Conservation (phyloP, 2,113 vertebrate genomes). For the Chascanopsetta lugubris region DNA sequence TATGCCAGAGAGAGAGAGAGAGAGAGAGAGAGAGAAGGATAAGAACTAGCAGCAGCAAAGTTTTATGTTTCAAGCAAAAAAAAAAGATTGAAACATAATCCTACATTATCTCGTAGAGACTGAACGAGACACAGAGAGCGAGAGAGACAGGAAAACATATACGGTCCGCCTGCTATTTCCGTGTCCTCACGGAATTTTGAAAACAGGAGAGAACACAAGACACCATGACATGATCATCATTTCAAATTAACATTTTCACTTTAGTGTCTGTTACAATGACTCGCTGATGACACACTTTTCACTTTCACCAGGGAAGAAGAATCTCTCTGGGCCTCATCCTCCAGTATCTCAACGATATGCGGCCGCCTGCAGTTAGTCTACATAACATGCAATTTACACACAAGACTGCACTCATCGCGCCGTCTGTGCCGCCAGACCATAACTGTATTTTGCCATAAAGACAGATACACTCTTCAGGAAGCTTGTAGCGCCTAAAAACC, state of each 20-base stretch:
- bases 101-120: conserved; percentile 69
- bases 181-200: conserved; percentile 47
- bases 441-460: conserved; percentile 59
- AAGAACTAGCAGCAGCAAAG: conserved; percentile 62
- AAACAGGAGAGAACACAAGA: conserved; percentile 41
- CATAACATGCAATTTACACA: conserved; percentile 77
- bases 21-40: conserved; percentile 56
- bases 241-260: conserved; percentile 40
- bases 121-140: conserved; percentile 24
- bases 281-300: conserved; percentile 56
- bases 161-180: conserved; percentile 53
- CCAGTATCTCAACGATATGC: conserved; percentile 68
- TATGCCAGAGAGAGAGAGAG: conserved; percentile 50
- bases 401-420: conserved; percentile 49
- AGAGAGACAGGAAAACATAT: conserved; percentile 23
- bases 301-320: conserved; percentile 30
- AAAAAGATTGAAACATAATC: conserved; percentile 63
- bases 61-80: conserved; percentile 72
- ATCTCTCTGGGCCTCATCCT: conserved; percentile 52
- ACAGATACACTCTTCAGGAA: conserved; percentile 68
- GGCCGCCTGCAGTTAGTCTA: conserved; percentile 74
- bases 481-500: conserved; percentile 80
- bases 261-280: conserved; percentile 41
- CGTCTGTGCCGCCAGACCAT: conserved; percentile 47
- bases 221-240: conserved; percentile 51